These are phyloP conservation scores for Anneissia japonica DNA, from an alignment of 35 echinoderm and acorn worm species.

Conservation along the genomic window DNA sequence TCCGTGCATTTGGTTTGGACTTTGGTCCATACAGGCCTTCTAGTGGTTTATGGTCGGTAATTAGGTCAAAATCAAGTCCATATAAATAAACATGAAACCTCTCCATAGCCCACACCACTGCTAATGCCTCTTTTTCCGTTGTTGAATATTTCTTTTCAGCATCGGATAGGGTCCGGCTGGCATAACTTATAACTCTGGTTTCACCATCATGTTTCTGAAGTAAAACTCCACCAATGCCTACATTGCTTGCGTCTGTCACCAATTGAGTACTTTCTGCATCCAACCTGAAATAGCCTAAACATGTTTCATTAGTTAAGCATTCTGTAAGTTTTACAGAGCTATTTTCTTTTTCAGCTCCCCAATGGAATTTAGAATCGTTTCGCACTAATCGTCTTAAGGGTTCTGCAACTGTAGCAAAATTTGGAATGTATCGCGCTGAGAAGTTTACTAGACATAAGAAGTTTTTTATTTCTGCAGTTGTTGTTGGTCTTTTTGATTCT, in stretches of 20 bases:
- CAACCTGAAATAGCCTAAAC: slow-evolving; percentile 42
- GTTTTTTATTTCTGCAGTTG: slow-evolving; percentile 45
- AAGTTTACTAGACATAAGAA: slow-evolving; percentile 65
- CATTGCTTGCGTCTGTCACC: slow-evolving; percentile 51
- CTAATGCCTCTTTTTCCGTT: slow-evolving; percentile 65
- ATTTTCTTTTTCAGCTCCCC: slow-evolving; percentile 24
- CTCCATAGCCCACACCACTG: slow-evolving; percentile 54
- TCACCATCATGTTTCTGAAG: slow-evolving; percentile 35
- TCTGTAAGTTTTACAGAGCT: slow-evolving; percentile 32
- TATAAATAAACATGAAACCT: slow-evolving; percentile 69
- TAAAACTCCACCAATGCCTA: slow-evolving; percentile 40
- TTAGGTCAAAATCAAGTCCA: slow-evolving; percentile 45
- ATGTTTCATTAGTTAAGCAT: slow-evolving; percentile 32
- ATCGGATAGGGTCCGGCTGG: too few species aligned
- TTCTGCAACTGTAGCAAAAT: slow-evolving; percentile 56
- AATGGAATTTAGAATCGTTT: slow-evolving; percentile 37
- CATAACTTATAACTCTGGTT: slow-evolving; percentile 37
- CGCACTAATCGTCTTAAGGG: slow-evolving; percentile 37
- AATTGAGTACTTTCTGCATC: slow-evolving; percentile 39
- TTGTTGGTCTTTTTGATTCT: slow-evolving; percentile 24
- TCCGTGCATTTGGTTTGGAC: slow-evolving; percentile 46
- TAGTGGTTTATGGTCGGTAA: slow-evolving; percentile 67
- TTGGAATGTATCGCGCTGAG: slow-evolving; percentile 55
- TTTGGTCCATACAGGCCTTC: slow-evolving; percentile 53
- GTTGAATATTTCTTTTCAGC: slow-evolving; percentile 45